Base-by-base conservation (phyloP, 2,797 vertebrate species). In the Tokudaia tokunoshimensis region DNA sequence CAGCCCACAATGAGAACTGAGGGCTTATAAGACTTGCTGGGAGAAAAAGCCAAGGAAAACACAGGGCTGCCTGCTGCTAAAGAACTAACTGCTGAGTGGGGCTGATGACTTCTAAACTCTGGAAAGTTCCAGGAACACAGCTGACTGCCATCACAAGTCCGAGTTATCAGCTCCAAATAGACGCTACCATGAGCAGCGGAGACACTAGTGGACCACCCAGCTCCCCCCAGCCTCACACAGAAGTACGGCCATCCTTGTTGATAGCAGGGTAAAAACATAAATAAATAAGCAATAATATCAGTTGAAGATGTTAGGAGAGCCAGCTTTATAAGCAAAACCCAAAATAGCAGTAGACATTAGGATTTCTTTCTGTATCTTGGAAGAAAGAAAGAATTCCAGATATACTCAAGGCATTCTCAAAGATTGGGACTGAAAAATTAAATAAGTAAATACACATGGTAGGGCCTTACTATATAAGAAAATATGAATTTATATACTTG, bases 1-100 rank as follows among this genome's bases (percentile, higher is more conserved):
- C 92, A 96, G 61, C 65, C 67, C 67, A 96, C 84, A 89, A 76
- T 89, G 85, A 97, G 88, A 94, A 95, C 11, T 82, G 85, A 94
- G 34, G 57, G 74, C 85, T 94, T 84, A 61, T 3, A 92, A 72
- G 83, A 74, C 91, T 94, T 55, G 17, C 78, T 91, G 76, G 59
- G 65, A 96, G 88, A 96, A 92, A 80, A 89, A 57, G 92, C 94
- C 97, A 97, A 97, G 63, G 85, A 96, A 97, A 96, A 97, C 34
- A 97, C 19, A 87, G 90, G 61, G 61, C 44, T 57, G 72, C n/a
- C 59, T 91, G 70, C 52, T 78, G 90, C 95, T 93, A 86, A 98
- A 91, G 82, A 94, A 96, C 89, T 92, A 91, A 55, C 85, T 94
- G 78, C 76, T 79, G 92, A 93, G 89, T 44, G 55, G 50, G 37